Percentiles rank a stretch among this genome's conserved stretches.
These are phyloP conservation scores for Drosophila dunni DNA, from an alignment of 1,140 invertebrate genomes.

Conservation along the genomic window DNA sequence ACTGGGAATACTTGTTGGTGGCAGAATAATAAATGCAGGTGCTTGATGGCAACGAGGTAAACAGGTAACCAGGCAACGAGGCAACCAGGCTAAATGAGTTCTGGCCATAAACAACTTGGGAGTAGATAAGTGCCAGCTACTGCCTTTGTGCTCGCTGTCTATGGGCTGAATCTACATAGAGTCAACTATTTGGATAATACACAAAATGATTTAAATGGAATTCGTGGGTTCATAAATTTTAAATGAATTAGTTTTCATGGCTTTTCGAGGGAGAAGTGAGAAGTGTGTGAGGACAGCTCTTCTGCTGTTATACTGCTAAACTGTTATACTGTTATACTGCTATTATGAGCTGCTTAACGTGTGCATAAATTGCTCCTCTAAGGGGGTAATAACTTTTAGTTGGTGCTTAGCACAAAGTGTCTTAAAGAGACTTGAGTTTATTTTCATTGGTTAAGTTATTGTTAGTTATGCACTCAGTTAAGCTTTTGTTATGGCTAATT, in stretches of 20 bases:
- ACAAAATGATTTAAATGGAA: slow-evolving; percentile 63
- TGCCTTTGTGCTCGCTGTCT: background rate
- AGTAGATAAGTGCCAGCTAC: slow-evolving; percentile 27
- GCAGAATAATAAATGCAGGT: background rate
- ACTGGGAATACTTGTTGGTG: background rate
- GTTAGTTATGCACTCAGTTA: background rate
- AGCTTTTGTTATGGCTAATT: slow-evolving; percentile 12
- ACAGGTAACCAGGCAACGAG: slow-evolving; percentile 28
- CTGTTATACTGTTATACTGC: background rate
- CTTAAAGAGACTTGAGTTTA: background rate
- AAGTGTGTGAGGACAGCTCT: too few species aligned
- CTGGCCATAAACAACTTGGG: slow-evolving; percentile 54
- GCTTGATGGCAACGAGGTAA: slow-evolving; percentile 26
- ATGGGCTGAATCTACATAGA: background rate
- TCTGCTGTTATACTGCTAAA: background rate
- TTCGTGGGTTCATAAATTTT: slow-evolving; percentile 69
- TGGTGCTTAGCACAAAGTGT: slow-evolving; percentile 20
- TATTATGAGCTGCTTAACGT: slow-evolving; percentile 42
- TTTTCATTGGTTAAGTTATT: slow-evolving; percentile 7
- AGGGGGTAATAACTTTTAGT: slow-evolving; percentile 15
- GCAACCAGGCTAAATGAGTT: slow-evolving; percentile 33
- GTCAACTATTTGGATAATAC: slow-evolving; percentile 14
- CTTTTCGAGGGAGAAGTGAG: too few species aligned
- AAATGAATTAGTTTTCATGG: slow-evolving; percentile 80
- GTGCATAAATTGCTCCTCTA: slow-evolving; percentile 38